Evolutionary conservation across 2,113 vertebrate genomes (phyloP).

Genomic region (Cebidichthys violaceus): DNA sequence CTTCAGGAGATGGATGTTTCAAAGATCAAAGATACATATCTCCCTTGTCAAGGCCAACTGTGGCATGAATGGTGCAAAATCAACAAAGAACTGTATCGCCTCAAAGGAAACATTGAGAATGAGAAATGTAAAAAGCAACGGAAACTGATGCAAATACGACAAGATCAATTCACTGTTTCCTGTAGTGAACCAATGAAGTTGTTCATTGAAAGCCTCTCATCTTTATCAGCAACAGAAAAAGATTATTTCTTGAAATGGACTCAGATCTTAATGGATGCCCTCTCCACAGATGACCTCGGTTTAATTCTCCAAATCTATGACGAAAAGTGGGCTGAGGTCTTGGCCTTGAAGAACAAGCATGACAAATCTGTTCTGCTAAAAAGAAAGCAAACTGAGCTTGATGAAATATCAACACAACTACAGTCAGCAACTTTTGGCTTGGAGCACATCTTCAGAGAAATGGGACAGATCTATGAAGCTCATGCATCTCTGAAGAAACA

Average conservation of each 20-base stretch:
- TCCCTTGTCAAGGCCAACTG: constrained; percentile 70
- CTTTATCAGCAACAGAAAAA: constrained; percentile 47
- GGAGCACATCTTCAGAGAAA: constrained; percentile 85
- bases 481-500: constrained; percentile 33
- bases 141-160: constrained; percentile 68
- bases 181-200: constrained; percentile 19
- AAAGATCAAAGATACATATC: constrained; percentile 68
- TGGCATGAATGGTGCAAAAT: constrained; percentile 77
- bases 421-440: constrained; percentile 74
- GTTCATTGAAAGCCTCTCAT: constrained; percentile 55
- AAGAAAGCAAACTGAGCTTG: constrained; percentile 53
- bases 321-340: constrained; percentile 66
- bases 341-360: constrained; percentile 55
- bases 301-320: constrained; percentile 66
- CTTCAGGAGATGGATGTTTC: constrained; percentile 59
- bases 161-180: constrained; percentile 57
- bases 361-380: constrained; percentile 38
- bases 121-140: constrained; percentile 71
- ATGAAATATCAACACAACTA: constrained; percentile 67
- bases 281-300: constrained; percentile 56
- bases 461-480: constrained; percentile 86
- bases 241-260: constrained; percentile 82
- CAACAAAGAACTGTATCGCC: constrained; percentile 73
- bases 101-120: constrained; percentile 75
- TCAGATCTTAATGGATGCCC: constrained; percentile 63